A percentile compares a stretch with the other conserved stretches of the same genome.
Conservation (phyloP, 2,113 vertebrate genomes). For the Ctenodactylus gundi region DNA sequence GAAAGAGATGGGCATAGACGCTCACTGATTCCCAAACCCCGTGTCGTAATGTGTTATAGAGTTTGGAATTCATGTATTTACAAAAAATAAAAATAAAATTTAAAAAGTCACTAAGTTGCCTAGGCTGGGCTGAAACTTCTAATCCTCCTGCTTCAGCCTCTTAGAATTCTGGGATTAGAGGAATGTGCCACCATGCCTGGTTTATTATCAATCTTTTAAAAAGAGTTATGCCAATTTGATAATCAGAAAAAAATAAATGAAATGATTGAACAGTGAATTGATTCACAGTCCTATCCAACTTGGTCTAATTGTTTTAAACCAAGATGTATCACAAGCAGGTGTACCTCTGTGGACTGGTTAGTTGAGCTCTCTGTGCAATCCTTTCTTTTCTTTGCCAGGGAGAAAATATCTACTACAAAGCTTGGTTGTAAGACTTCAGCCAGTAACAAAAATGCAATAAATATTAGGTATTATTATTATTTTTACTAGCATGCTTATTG, state of each 20-base stretch:
- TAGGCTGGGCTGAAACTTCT: neutral
- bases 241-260: neutral
- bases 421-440: neutral
- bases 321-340: neutral
- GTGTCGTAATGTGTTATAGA: too few species aligned
- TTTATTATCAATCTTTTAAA: neutral
- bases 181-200: too few species aligned
- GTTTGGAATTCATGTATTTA: too few species aligned
- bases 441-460: neutral
- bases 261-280: neutral
- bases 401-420: neutral
- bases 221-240: neutral
- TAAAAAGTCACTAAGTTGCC: neutral
- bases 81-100: too few species aligned
- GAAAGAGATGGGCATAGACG: too few species aligned
- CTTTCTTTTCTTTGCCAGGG: neutral
- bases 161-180: too few species aligned
- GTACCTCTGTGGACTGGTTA: neutral
- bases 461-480: neutral
- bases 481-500: neutral
- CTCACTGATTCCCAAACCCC: too few species aligned
- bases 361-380: neutral
- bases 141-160: neutral
- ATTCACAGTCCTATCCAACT: neutral
- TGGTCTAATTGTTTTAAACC: neutral